A percentile compares a stretch with the other conserved stretches of the same genome.
Evolutionary conservation across 2,888 invertebrate genomes (phyloP).

Genomic region (Rhorus exstirpatorius): DNA sequence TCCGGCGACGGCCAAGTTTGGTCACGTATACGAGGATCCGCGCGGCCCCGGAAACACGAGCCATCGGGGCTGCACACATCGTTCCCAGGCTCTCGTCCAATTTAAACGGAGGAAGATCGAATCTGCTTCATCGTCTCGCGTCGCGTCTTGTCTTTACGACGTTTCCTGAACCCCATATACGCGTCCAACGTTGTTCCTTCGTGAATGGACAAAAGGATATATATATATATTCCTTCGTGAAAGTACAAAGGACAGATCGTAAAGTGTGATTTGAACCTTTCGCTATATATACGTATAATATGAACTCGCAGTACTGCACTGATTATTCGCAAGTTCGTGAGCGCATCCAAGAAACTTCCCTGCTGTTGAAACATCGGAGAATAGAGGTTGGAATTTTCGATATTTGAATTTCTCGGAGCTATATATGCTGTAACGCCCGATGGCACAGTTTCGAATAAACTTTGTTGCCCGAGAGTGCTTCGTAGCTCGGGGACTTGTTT

Average conservation of each 20-base stretch:
- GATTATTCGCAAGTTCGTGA: conserved; percentile 55
- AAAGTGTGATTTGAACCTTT: conserved; percentile 48
- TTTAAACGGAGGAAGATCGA: conserved; percentile 59
- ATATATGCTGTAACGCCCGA: conserved; percentile 63
- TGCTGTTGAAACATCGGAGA: conserved; percentile 8
- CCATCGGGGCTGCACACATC: conserved; percentile 35
- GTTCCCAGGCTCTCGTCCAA: conserved; percentile 51
- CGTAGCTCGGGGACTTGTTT: conserved; percentile 45
- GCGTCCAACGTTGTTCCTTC: conserved; percentile 15
- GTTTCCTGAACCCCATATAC: conserved; percentile 36
- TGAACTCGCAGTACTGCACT: conserved; percentile 3
- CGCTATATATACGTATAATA: conserved; percentile 7
- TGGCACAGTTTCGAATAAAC: conserved; percentile 73
- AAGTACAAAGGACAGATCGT: conserved; percentile 43
- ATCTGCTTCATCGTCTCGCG: conserved; percentile 37
- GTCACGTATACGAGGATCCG: conserved; percentile 50
- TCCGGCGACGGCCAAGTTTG: conserved; percentile 39
- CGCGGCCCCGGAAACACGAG: conserved; percentile 38
- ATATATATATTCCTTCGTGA: conserved; percentile 3
- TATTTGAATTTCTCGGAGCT: conserved; percentile 56
- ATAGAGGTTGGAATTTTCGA: conserved; percentile 42
- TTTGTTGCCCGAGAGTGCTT: conserved; percentile 51
- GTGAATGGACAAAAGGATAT: conserved; percentile 25
- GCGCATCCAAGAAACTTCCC: conserved; percentile 4
- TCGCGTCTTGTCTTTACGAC: conserved; percentile 43